Evolutionary conservation across 2,113 vertebrate genomes (phyloP), one percentile per base, ranked within the genome.

Genomic region (Bolborhynchus lineola): DNA sequence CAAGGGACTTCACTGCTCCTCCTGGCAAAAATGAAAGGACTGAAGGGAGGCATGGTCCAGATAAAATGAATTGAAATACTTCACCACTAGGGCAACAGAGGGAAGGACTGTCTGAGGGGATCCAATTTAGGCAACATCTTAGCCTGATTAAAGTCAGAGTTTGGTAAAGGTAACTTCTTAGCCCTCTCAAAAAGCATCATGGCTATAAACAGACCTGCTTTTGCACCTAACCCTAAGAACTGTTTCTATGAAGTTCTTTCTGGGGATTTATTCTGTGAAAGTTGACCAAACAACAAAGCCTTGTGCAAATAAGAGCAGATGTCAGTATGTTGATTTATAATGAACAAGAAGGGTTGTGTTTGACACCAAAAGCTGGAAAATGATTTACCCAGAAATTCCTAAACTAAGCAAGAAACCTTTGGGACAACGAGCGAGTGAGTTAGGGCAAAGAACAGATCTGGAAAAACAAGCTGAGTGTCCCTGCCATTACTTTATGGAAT

Each of bases 351-450:
- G 28, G 49, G 50, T 37, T 77, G 16, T 50, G 28, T 75, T 86
- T 80, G 41, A 50, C 82, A 75, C 44, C 10, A 88, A 84, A 92
- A 91, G 47, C 9, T 82, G 62, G 92, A 60, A 95, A 94, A 96
- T 96, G 33, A 96, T 97, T 97, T 93, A 97, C 94, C 52, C 52
- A 85, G 74, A 89, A 92, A 82, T 86, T 35, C 46, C 55, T 79
- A 60, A 92, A 39, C 68, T 76, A 46, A 91, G 77, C 83, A 82
- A 93, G 80, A 81, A 94, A 96, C 49, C 94, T 94, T 94, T 93
- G 94, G 71, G 35, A 72, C 5, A 5, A 80, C 42, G 50, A 71
- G 37, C 0, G 15, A 86, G 47, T 11, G 85, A 88, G 65, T 55
- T 78, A 68, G 52, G 62, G 57, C 41, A 79, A 90, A 70, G 50